Conservation (phyloP, 2,888 invertebrate species). For the Amphipyra tragopoginis region DNA sequence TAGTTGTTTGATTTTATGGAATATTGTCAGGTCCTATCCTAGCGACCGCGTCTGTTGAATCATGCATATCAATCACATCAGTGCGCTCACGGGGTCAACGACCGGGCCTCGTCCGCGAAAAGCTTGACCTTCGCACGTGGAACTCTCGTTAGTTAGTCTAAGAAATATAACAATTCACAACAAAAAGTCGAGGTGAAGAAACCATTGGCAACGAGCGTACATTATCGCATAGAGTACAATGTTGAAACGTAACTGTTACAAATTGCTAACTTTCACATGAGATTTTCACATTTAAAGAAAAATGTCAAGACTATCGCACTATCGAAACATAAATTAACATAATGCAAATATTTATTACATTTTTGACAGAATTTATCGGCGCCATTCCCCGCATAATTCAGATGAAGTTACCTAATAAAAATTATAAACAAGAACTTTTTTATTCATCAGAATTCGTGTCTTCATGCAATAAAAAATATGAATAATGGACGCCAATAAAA, state of each 20-base stretch:
- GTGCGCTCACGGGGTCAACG: constrained; percentile 61
- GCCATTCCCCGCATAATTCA: background rate
- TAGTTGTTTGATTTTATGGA: constrained; percentile 3
- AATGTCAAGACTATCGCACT: constrained; percentile 1
- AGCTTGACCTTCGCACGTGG: constrained; percentile 60
- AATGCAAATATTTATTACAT: constrained; percentile 1
- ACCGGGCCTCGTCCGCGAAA: constrained; percentile 62
- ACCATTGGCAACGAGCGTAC: constrained; percentile 19
- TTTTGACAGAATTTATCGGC: background rate
- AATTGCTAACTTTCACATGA: constrained; percentile 25
- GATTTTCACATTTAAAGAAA: background rate
- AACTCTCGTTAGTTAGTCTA: constrained; percentile 30
- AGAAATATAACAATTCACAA: constrained; percentile 23
- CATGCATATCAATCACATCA: constrained; percentile 64
- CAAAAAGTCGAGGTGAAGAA: constrained; percentile 39
- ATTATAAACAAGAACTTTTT: constrained; percentile 11
- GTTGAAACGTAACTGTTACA: constrained; percentile 19
- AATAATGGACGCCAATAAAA: constrained; percentile 18
- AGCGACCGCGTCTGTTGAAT: constrained; percentile 34
- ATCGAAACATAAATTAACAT: background rate
- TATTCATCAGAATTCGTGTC: constrained; percentile 16
- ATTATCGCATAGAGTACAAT: constrained; percentile 12
- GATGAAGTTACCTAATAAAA: constrained; percentile 13
- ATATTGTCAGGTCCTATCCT: constrained; percentile 9
- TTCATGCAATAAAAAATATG: constrained; percentile 18